phyloP scores from a whole-genome alignment of 1,140 invertebrate species.

The Drosophila lowei region DNA sequence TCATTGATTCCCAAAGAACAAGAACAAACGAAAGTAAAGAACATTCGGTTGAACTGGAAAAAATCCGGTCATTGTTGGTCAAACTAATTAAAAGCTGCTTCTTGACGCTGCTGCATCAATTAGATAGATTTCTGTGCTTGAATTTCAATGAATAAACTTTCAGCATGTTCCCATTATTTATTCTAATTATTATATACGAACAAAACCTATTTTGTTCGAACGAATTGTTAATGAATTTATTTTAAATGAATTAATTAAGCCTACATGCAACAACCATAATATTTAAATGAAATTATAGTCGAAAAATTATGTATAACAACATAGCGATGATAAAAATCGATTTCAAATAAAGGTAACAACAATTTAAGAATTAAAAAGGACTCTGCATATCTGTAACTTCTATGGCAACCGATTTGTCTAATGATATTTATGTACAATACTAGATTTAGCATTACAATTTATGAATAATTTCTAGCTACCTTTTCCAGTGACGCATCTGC shows the following conservation, averaged over 20 bases:
- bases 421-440: no score
- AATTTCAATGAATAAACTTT: conserved; percentile 16
- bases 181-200: conserved; percentile 42
- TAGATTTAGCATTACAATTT: no score
- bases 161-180: conserved; percentile 53
- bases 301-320: conserved; percentile 70
- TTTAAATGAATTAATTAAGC: conserved; percentile 68
- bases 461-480: no score
- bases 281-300: conserved; percentile 79
- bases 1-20: not conserved
- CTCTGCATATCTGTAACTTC: no score
- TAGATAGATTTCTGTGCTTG: no score
- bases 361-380: not conserved
- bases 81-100: no score
- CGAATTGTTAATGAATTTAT: conserved; percentile 80
- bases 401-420: no score
- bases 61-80: no score
- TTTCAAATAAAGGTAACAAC: conserved; percentile 51
- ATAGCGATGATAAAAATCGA: conserved; percentile 52
- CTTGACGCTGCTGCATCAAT: no score
- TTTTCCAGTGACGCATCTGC: no score
- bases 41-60: conserved; percentile 4
- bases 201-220: conserved; percentile 65
- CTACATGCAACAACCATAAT: conserved; percentile 45
- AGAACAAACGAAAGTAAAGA: not conserved